Base-by-base conservation (phyloP, 2,888 invertebrate genomes). In the Sinodicranocentrus sp. region DNA sequence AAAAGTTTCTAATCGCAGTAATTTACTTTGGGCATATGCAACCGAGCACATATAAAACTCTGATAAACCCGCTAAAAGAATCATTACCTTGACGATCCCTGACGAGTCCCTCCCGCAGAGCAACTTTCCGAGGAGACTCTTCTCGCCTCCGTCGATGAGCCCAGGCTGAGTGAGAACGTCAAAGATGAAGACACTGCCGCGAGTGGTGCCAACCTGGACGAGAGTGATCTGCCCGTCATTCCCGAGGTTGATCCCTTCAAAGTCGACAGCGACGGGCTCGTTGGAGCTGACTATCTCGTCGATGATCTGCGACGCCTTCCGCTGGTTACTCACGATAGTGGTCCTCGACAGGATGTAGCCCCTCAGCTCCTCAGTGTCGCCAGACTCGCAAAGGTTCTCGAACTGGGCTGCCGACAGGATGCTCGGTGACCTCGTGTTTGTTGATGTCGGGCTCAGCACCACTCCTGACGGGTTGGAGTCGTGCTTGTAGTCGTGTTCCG, bases 241-340 rank as follows among this genome's bases (percentile, higher is more conserved):
- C 23, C 98, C 98, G 84, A 98, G 92, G 91, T 97, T 97, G 73
- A 98, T 95, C 17, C 98, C 97, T 91, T 98, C 98, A 89, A 97
- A 97, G 90, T 98, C 98, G 6, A 90, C 89, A 93, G 93, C 71
- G 92, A 89, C 91, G 91, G 26, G 91, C 91, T 91, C 90, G 15
- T 61, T 82, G 85, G 92, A 92, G 87, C 93, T 92, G 90, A 95
- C 92, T 86, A 95, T 94, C 84, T 94, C 94, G 67, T 95, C 95
- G 71, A 95, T 43, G 92, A 88, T 87, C 33, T 79, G 70, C 17
- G 73, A 63, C n/a, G 84, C 84, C 57, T 88, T 88, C 63, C 84
- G 21, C 25, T 84, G 68, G 67, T 87, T 88, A 1, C 82, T 72
- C 3, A 88, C 82, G 21, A 88, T 82, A 0, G 79, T 80, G 0